Evolutionary conservation across 37 sponge, comb jelly and placozoan species (phyloP), one percentile per base, ranked within the genome.

Genomic region (Tethya wilhelma): DNA sequence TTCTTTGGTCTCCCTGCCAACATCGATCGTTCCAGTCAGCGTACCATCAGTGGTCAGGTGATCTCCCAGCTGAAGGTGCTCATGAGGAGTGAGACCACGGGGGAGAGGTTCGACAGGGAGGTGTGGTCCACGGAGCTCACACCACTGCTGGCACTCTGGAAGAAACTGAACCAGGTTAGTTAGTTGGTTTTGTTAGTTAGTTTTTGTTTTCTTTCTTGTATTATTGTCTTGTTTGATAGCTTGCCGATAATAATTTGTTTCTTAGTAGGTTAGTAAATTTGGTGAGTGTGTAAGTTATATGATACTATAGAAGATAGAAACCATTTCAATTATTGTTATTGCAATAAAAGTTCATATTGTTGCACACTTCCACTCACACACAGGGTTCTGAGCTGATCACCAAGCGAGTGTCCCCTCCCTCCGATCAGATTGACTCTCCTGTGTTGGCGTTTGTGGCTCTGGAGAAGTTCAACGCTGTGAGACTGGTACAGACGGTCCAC

Each of bases 141-240:
- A 2, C 93, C 95, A 4, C 37, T 98, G 34, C 86, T 98, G 11
- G 59, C 75, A 25, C 77, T 98, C 0, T 98, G 99, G 99, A 96
- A 96, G 89, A 89, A 92, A 77, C 90, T 98, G 0, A 98, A 98
- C 59, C 90, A 98, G 95, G 98, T 84, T n/a, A n/a, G n/a, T n/a
- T n/a, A n/a, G n/a, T n/a, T n/a, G n/a, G n/a, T n/a, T n/a, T n/a
- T n/a, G n/a, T n/a, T 30, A 33, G 38, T 67, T 36, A 25, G 4
- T 71, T 7, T 40, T 4, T 71, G 31, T 76, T 2, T 59, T 73
- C 57, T 4, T 30, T n/a, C n/a, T n/a, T n/a, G n/a, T n/a, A n/a
- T n/a, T n/a, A n/a, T n/a, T n/a, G n/a, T n/a, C n/a, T n/a, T n/a
- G n/a, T n/a, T n/a, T n/a, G n/a, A n/a, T n/a, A n/a, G n/a, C n/a